Evolutionary conservation across 2,888 invertebrate species (phyloP), one percentile per base, ranked within the genome.

Genomic region (Apotomis turbidana): DNA sequence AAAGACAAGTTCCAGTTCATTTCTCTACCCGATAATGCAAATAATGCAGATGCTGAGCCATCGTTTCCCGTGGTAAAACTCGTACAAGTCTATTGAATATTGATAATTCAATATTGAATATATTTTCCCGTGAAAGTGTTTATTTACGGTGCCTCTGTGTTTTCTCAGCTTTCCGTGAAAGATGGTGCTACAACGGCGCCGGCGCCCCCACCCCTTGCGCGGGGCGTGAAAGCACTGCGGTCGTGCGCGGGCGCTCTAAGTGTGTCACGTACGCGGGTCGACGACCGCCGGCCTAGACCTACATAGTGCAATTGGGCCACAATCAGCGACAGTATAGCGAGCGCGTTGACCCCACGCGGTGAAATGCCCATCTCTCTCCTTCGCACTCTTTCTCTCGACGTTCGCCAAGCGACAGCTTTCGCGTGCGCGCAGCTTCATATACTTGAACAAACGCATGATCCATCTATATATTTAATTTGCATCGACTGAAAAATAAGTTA

Each of bases 221-320:
- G 87, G 87, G 89, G 88, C 90, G 91, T 90, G 92, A 92, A 91
- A 91, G 91, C 91, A 88, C 89, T 74, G 86, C 85, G 87, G 80
- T 80, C 87, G 86, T 87, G 89, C 90, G 90, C 89, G 85, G 85
- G 89, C 88, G 90, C 86, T 80, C 81, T 81, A 92, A 92, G 91
- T 93, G 87, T 92, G 93, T 83, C 94, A 88, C 85, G 85, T 93
- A 88, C 85, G 85, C 89, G 90, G 93, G 93, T 93, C 93, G 90
- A 90, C 90, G 93, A 91, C 91, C 93, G 93, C 91, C 92, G 94
- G 92, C 94, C 94, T 94, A 94, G 94, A 93, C 94, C 94, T 88
- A 93, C 92, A 88, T 94, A 86, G 80, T 80, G 85, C 89, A 93
- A 93, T 93, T 93, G 91, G 93, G 93, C 83, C 92, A 92, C 89